phyloP scores from a whole-genome alignment of 1,140 invertebrate species.

The Watersipora subatra region DNA sequence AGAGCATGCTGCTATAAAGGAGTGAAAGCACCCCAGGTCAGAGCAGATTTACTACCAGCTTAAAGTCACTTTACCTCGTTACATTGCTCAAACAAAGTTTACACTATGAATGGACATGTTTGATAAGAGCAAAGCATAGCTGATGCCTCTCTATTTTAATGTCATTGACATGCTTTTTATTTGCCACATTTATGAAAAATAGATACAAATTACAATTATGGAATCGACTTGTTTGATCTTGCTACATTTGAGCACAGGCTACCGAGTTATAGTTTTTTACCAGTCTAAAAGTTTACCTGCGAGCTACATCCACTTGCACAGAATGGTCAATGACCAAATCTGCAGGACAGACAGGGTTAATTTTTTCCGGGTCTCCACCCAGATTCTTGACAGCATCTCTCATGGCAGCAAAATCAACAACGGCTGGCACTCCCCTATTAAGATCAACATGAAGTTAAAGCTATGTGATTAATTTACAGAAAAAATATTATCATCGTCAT shows the following conservation, averaged over 20 bases:
- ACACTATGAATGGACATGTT: too few species aligned
- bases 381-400: constrained; percentile 78
- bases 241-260: not conserved
- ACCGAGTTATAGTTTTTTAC: not conserved
- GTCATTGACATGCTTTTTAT: too few species aligned
- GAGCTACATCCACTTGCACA: constrained; percentile 84
- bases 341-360: constrained; percentile 92
- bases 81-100: too few species aligned
- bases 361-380: constrained; percentile 75
- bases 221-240: not conserved
- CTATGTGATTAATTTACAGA: not conserved
- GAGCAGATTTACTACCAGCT: too few species aligned
- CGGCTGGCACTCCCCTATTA: constrained; percentile 92
- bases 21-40: too few species aligned
- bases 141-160: too few species aligned
- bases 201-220: too few species aligned
- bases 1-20: too few species aligned
- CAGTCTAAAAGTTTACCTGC: constrained; percentile 51
- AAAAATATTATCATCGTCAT: not conserved
- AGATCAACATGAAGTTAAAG: constrained; percentile 45
- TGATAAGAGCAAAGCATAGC: too few species aligned
- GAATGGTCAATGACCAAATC: constrained; percentile 98
- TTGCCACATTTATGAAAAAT: too few species aligned
- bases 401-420: constrained; percentile 98
- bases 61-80: too few species aligned